Conservation (phyloP, 2,888 invertebrate genomes). For the Drosophila sordidula region DNA sequence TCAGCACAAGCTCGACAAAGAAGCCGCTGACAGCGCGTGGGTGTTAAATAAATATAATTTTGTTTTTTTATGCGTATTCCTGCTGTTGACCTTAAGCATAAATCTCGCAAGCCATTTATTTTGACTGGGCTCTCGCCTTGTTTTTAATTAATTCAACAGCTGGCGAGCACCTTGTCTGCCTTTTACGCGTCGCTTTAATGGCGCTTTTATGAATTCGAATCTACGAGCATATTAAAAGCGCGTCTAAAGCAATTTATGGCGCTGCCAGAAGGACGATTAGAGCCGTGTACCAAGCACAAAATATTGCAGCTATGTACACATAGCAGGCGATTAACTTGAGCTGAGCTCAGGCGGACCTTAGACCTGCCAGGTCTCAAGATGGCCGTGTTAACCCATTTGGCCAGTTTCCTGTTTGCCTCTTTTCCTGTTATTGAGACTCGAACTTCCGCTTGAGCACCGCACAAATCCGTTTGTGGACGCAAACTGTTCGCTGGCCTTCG, state of each 20-base stretch:
- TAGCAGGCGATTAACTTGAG: conserved; percentile 14
- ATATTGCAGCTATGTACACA: conserved; percentile 16
- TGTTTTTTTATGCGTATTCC: conserved; percentile 39
- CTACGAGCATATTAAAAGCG: conserved; percentile 53
- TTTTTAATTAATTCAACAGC: conserved; percentile 71
- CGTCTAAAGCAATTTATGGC: conserved; percentile 46
- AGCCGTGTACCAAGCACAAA: conserved; percentile 19
- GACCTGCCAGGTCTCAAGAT: conserved; percentile 1
- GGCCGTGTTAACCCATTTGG: background rate
- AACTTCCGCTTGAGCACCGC: conserved; percentile 68
- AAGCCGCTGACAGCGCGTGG: conserved; percentile 10
- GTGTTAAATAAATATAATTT: conserved; percentile 41
- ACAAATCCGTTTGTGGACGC: conserved; percentile 45
- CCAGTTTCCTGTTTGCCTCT: conserved; percentile 7
- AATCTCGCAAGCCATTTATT: conserved; percentile 67
- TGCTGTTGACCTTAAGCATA: conserved; percentile 55
- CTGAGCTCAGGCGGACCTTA: conserved; percentile 11
- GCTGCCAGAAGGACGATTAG: conserved; percentile 6
- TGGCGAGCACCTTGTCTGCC: conserved; percentile 37
- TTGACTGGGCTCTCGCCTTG: conserved; percentile 32
- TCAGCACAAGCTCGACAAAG: conserved; percentile 31
- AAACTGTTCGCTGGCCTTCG: conserved; percentile 55
- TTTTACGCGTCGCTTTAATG: conserved; percentile 57
- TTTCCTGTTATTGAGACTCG: conserved; percentile 19
- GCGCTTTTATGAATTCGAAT: conserved; percentile 61